Evolutionary conservation across 2,113 vertebrate species (phyloP).

Genomic region (Hippocampus abdominalis): DNA sequence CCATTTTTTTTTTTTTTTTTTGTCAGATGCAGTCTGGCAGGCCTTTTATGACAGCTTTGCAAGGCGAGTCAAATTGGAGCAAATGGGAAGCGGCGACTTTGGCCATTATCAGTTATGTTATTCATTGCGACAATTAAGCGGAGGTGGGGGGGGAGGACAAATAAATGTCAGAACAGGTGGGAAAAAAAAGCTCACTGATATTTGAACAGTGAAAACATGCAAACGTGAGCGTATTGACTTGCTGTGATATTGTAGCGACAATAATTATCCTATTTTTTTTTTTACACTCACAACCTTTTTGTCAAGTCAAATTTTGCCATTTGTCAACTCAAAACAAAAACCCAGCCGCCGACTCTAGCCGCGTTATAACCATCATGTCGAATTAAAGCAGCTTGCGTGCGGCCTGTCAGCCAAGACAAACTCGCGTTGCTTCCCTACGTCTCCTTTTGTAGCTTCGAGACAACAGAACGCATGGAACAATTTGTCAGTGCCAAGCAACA

Average conservation of each 20-base stretch:
- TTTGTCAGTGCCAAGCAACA: constrained; percentile 17
- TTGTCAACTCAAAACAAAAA: background rate
- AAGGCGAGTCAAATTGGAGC: constrained; percentile 15
- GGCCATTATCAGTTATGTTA: background rate
- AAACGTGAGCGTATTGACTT: background rate
- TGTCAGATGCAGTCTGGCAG: constrained; percentile 16
- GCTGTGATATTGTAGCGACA: background rate
- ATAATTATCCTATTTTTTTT: background rate
- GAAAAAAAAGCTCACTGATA: background rate
- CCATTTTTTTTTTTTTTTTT: background rate
- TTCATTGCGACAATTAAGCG: constrained; percentile 6
- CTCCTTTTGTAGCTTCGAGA: constrained; percentile 7
- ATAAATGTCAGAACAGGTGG: constrained; percentile 10
- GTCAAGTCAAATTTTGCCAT: background rate
- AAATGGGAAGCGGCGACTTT: constrained; percentile 4
- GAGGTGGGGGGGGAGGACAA: background rate
- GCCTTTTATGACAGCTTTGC: constrained; percentile 14
- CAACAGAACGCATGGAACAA: background rate
- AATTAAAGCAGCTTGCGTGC: background rate
- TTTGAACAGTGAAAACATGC: constrained; percentile 5
- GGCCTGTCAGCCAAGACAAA: background rate
- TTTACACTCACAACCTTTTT: background rate
- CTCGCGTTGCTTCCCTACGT: background rate
- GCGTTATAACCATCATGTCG: background rate
- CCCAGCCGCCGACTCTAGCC: background rate